Evolutionary conservation across 2,113 vertebrate genomes (phyloP).

Genomic region (Theropithecus gelada): DNA sequence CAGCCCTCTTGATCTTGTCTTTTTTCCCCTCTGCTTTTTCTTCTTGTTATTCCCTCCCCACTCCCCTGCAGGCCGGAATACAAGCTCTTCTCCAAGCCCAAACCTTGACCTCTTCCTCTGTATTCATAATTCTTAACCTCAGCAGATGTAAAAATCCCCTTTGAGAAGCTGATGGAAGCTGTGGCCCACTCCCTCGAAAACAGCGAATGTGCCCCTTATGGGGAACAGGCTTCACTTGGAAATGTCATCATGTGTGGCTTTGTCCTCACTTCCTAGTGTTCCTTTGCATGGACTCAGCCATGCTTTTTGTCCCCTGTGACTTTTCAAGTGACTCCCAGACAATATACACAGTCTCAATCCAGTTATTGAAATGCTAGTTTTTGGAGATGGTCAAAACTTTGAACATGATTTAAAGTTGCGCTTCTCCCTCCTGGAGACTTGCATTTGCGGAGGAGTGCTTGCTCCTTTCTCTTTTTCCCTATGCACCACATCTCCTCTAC

Average conservation of each 20-base stretch:
- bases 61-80: background rate
- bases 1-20: background rate
- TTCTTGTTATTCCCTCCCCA: background rate
- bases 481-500: background rate
- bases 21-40: background rate
- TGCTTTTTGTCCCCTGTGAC: background rate
- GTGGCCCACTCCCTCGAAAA: background rate
- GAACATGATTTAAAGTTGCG: background rate
- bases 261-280: background rate
- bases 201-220: rapidly evolving
- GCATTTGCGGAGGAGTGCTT: background rate
- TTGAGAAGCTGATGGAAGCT: background rate
- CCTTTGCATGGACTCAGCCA: rapidly evolving
- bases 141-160: no score
- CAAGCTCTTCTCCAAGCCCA: background rate
- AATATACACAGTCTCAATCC: background rate
- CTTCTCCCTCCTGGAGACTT: background rate
- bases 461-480: background rate
- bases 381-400: background rate
- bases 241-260: rapidly evolving
- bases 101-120: background rate
- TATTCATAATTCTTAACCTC: background rate
- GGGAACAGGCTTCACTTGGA: background rate
- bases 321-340: background rate
- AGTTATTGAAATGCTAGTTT: background rate